Evolutionary conservation across 2,888 invertebrate species (phyloP).

Genomic region (Timandra comae): DNA sequence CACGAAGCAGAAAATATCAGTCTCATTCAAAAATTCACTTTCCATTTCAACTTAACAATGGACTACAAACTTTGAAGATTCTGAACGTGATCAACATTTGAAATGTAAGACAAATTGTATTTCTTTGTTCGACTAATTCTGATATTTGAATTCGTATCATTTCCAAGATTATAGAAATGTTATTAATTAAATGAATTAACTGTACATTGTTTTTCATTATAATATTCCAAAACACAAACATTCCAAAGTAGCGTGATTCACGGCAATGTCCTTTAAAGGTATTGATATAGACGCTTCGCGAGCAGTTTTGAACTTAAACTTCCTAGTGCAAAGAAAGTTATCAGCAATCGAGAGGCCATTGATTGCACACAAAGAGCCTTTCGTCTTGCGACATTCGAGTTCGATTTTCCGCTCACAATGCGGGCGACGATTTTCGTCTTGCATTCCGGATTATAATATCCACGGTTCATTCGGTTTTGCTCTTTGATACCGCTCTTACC

Average conservation of each 20-base stretch:
- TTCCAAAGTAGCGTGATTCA: too few relatives aligned
- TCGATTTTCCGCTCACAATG: conserved; percentile 65
- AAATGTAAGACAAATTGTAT: conserved; percentile 15
- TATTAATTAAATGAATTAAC: too few relatives aligned
- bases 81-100: conserved; percentile 38
- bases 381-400: conserved; percentile 31
- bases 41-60: conserved; percentile 31
- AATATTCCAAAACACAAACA: too few relatives aligned
- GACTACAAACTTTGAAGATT: conserved; percentile 32
- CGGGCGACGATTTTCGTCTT: conserved; percentile 62
- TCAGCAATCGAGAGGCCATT: conserved; percentile 69
- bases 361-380: conserved; percentile 65
- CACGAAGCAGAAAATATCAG: conserved; percentile 20
- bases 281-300: conserved; percentile 16
- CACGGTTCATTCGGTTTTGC: conserved; percentile 45
- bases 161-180: neutral
- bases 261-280: neutral
- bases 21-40: conserved; percentile 26
- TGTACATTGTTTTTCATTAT: too few relatives aligned
- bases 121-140: conserved; percentile 18
- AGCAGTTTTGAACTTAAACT: conserved; percentile 53
- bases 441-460: conserved; percentile 56
- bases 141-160: conserved; percentile 10
- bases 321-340: conserved; percentile 62
- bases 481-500: conserved; percentile 1